Conservation (phyloP, 1,140 invertebrate species). For the Batillaria attramentaria region DNA sequence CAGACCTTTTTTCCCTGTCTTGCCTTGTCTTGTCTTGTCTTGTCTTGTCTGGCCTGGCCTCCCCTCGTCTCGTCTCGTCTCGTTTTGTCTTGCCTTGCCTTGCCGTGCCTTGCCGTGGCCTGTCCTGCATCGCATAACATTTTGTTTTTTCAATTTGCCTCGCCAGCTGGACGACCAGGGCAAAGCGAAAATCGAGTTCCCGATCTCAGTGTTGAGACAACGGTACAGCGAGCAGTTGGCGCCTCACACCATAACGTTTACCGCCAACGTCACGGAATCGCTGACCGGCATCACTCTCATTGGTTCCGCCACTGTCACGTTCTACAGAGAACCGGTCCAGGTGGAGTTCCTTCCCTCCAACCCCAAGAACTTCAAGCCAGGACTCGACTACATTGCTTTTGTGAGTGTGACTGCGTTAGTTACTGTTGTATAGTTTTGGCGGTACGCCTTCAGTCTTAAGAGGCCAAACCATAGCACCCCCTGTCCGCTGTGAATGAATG, state of each 20-base stretch:
- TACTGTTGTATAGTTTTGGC: too few species aligned
- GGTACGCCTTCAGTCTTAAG: too few species aligned
- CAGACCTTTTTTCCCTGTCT: too few species aligned
- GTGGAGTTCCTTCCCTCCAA: slow-evolving; percentile 55
- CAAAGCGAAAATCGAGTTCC: slow-evolving; percentile 44
- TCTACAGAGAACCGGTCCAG: slow-evolving; percentile 40
- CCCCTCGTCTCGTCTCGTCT: too few species aligned
- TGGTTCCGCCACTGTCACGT: slow-evolving; percentile 41
- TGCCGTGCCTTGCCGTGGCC: too few species aligned
- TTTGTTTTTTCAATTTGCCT: neutral
- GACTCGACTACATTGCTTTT: slow-evolving; percentile 59
- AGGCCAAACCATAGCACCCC: too few species aligned
- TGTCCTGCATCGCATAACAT: too few species aligned
- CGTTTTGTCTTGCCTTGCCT: too few species aligned
- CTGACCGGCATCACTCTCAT: slow-evolving; percentile 58
- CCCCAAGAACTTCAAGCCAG: slow-evolving; percentile 66
- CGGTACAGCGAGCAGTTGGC: slow-evolving; percentile 32
- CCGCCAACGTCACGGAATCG: slow-evolving; percentile 62
- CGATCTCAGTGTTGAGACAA: slow-evolving; percentile 42
- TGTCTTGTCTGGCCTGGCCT: too few species aligned
- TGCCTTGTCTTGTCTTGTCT: too few species aligned
- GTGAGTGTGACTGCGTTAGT: too few species aligned
- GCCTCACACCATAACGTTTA: slow-evolving; percentile 40
- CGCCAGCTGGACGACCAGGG: slow-evolving; percentile 56
- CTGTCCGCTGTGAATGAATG: too few species aligned